Evolutionary conservation across 2,888 invertebrate species (phyloP), one percentile per base, ranked within the genome.

Genomic region (Hirtodrosophila confusa): DNA sequence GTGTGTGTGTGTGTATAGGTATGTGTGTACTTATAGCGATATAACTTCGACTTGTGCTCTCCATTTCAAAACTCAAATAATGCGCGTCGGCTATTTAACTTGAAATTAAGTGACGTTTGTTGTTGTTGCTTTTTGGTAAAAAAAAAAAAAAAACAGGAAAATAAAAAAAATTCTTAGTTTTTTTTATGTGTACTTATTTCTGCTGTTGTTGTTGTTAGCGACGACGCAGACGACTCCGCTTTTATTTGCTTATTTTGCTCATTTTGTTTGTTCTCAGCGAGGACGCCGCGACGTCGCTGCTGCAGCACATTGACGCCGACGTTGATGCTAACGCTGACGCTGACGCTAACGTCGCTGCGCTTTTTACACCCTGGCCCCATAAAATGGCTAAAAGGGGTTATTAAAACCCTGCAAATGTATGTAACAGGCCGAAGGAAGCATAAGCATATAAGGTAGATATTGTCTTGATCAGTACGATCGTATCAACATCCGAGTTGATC

Each of bases 41-140:
- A 47, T 61, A 66, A 76, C 68, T 66, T 50, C 70, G 74, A 75
- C 80, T 82, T 72, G 75, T 82, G 87, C 80, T 86, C 80, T 82
- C 72, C 87, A 82, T 82, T 82, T 86, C 80, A 80, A 84, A 86
- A 84, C 62, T 86, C 80, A 82, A 84, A 86, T 84, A 82, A 84
- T 86, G 87, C 87, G 69, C 75, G 82, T 86, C 78, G 80, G 85
- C 87, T 82, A 80, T 86, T 82, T 82, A 77, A 86, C 80, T 86
- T 80, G 85, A 80, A 84, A 80, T 86, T 80, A 86, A 80, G 84
- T 69, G 80, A 79, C 73, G 86, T 83, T 79, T 80, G 64, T 58
- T 72, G 72, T 61, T 80, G 68, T 66, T 55, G 41, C 55, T 54
- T 50, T 63, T 57, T 51, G 56, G 47, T 64, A 40, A 40, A 40